Conservation (phyloP, 2,113 vertebrate species). For the Riparia riparia region DNA sequence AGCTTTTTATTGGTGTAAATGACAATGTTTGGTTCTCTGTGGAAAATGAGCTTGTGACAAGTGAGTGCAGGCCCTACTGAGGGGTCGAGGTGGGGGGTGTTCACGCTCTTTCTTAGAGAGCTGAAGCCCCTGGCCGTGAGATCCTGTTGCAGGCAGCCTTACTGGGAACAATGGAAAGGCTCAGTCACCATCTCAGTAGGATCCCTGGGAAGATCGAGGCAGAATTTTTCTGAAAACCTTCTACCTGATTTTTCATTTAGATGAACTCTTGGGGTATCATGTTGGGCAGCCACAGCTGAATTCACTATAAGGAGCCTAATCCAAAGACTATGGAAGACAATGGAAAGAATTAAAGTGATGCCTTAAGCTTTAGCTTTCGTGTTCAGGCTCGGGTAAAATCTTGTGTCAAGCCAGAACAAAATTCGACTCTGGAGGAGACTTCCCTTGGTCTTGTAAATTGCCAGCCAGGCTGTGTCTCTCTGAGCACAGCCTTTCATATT, state of each 20-base stretch:
- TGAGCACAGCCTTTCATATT: background rate
- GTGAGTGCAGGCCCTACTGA: background rate
- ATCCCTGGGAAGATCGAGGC: background rate
- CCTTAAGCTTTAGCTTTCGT: background rate
- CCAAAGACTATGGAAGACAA: background rate
- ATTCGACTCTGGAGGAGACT: background rate
- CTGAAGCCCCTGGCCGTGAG: background rate
- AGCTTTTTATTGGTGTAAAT: slow-evolving; percentile 61
- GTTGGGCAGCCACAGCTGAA: background rate
- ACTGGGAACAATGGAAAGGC: background rate
- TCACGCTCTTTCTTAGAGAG: background rate
- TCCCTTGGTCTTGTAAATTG: background rate
- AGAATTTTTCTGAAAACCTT: background rate
- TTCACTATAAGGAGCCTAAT: background rate
- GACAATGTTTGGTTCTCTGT: slow-evolving; percentile 47
- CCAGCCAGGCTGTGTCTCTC: background rate
- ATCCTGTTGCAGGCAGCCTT: background rate
- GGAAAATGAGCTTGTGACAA: background rate
- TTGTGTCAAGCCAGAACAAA: background rate
- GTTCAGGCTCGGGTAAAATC: background rate
- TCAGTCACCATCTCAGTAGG: background rate
- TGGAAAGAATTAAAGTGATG: background rate
- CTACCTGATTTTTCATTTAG: background rate
- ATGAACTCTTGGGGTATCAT: background rate
- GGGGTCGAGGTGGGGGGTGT: background rate